phyloP scores from a whole-genome alignment of 2,888 invertebrate species.

The Drosophila atroscutellata region DNA sequence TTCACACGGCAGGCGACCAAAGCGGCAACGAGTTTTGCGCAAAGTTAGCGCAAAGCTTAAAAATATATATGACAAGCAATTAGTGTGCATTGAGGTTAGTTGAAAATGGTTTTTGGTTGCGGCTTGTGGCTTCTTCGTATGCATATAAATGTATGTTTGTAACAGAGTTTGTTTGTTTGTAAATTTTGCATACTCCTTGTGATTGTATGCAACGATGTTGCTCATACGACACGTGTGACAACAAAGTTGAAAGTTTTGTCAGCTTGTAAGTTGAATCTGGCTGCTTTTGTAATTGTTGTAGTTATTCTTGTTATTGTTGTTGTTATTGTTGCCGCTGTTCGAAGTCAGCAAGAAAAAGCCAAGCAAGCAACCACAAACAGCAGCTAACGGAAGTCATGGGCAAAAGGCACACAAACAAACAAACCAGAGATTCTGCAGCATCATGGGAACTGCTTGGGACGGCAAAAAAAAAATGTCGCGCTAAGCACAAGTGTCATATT shows the following conservation, averaged over 20 bases:
- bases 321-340: conserved; percentile 19
- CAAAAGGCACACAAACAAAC: conserved; percentile 75
- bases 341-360: conserved; percentile 51
- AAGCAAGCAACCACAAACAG: conserved; percentile 52
- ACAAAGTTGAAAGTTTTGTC: conserved; percentile 63
- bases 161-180: conserved; percentile 19
- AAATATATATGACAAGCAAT: conserved; percentile 75
- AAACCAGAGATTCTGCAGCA: conserved; percentile 73
- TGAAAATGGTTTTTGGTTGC: conserved; percentile 68
- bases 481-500: conserved; percentile 77
- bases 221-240: conserved; percentile 79
- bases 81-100: conserved; percentile 80
- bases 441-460: conserved; percentile 76
- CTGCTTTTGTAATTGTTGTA: conserved; percentile 28
- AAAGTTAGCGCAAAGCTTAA: conserved; percentile 67
- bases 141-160: conserved; percentile 11
- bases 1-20: conserved; percentile 73
- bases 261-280: conserved; percentile 49
- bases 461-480: conserved; percentile 61
- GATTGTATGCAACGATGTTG: conserved; percentile 53
- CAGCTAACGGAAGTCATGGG: conserved; percentile 79
- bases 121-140: conserved; percentile 38
- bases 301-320: conserved; percentile 15
- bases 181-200: conserved; percentile 50
- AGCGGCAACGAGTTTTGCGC: conserved; percentile 68